Evolutionary conservation across 2,888 invertebrate genomes (phyloP).

Genomic region (Pseudococcus jackbeardsleyi): DNA sequence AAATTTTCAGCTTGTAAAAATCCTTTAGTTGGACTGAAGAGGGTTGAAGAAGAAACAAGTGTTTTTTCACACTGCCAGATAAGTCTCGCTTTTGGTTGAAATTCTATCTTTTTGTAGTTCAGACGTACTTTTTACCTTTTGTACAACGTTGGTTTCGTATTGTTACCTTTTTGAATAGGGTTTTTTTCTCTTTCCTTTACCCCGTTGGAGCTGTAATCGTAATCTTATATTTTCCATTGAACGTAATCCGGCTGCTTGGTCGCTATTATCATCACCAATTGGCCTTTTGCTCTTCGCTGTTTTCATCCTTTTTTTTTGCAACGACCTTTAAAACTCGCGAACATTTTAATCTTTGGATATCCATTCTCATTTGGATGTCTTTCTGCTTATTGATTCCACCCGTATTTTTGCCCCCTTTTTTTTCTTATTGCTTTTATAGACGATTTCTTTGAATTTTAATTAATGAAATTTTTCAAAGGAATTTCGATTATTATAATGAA

Average conservation of each 20-base stretch:
- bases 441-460: constrained; percentile 40
- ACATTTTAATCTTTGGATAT: not conserved
- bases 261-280: not conserved
- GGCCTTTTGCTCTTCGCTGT: constrained; percentile 11
- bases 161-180: not conserved
- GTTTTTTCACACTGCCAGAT: not conserved
- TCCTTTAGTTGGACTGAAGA: not conserved
- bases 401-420: not conserved
- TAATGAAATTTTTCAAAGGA: constrained; percentile 18
- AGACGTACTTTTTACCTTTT: not conserved
- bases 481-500: constrained; percentile 14
- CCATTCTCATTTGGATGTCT: not conserved
- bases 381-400: not conserved
- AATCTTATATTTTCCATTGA: not conserved
- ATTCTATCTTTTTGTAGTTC: constrained; percentile 9
- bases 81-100: constrained; percentile 11
- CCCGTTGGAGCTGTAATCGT: not conserved
- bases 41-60: not conserved
- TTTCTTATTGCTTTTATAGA: not conserved
- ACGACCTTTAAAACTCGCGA: not conserved
- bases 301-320: not conserved
- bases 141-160: not conserved
- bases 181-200: not conserved
- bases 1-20: too few relatives aligned
- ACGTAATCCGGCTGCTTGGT: constrained; percentile 1